These are phyloP conservation scores for Erpornis zantholeuca DNA, from an alignment of 2,113 vertebrate genomes.

Conservation along the genomic window DNA sequence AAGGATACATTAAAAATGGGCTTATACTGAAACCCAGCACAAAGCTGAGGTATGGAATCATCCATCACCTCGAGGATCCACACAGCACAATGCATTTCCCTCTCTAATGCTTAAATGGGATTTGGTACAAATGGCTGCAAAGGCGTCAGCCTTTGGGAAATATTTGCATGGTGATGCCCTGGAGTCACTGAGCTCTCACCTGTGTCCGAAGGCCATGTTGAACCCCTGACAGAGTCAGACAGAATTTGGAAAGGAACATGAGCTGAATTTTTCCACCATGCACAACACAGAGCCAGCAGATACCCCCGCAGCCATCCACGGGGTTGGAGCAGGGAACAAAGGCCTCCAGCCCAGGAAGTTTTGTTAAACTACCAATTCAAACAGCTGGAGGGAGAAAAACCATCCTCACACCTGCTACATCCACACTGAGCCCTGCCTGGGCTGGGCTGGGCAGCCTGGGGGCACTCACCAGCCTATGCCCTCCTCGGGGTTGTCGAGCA, in stretches of 20 bases:
- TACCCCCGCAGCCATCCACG: accelerated
- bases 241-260: accelerated
- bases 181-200: background rate
- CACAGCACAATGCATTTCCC: background rate
- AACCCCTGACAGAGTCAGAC: background rate
- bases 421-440: accelerated
- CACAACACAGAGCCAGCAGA: accelerated
- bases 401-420: accelerated
- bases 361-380: accelerated
- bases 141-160: background rate
- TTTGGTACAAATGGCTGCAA: background rate
- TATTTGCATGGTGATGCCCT: accelerated
- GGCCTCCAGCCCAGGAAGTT: background rate
- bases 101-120: background rate
- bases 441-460: background rate
- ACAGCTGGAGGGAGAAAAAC: background rate
- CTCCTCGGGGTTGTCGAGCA: slow-evolving; percentile 80
- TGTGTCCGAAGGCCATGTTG: background rate
- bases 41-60: background rate
- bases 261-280: background rate
- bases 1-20: background rate
- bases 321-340: background rate
- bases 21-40: background rate
- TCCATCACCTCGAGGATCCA: background rate
- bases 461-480: slow-evolving; percentile 78